Evolutionary conservation across 2,797 vertebrate species (phyloP).

Genomic region (Gallirallus australis): DNA sequence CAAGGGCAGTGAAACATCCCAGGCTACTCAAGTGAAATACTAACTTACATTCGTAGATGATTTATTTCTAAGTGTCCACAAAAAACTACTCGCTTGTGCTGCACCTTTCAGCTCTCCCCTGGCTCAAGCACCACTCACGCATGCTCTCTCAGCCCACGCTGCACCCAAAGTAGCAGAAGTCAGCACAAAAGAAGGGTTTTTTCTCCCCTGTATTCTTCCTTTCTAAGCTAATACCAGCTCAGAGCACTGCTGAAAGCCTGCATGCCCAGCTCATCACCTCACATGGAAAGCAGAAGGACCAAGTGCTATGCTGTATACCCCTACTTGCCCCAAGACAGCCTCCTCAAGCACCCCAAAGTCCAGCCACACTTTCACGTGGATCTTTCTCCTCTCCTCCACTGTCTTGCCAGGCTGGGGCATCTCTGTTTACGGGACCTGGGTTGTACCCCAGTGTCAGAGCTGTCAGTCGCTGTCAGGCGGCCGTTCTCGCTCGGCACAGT

Average conservation of each 20-base stretch:
- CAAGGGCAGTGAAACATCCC: background rate
- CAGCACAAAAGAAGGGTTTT: background rate
- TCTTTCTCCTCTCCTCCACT: background rate
- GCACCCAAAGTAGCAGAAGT: background rate
- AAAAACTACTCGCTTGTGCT: background rate
- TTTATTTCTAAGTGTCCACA: background rate
- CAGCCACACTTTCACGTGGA: background rate
- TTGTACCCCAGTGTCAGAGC: background rate
- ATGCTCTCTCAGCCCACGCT: background rate
- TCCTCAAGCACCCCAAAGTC: background rate
- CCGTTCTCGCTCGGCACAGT: background rate
- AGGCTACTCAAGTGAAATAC: background rate
- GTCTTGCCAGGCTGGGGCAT: background rate
- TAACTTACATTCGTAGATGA: background rate
- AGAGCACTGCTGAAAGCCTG: background rate
- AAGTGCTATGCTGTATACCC: rapidly evolving
- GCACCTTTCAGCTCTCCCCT: background rate
- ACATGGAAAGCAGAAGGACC: background rate
- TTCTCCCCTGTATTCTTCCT: background rate
- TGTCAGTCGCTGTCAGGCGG: conserved; percentile 8
- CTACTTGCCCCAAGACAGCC: background rate
- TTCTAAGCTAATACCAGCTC: background rate
- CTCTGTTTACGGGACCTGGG: background rate
- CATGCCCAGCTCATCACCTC: background rate
- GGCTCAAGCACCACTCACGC: background rate